Evolutionary conservation across 2,797 vertebrate genomes (phyloP).

Genomic region (Echiichthys vipera): DNA sequence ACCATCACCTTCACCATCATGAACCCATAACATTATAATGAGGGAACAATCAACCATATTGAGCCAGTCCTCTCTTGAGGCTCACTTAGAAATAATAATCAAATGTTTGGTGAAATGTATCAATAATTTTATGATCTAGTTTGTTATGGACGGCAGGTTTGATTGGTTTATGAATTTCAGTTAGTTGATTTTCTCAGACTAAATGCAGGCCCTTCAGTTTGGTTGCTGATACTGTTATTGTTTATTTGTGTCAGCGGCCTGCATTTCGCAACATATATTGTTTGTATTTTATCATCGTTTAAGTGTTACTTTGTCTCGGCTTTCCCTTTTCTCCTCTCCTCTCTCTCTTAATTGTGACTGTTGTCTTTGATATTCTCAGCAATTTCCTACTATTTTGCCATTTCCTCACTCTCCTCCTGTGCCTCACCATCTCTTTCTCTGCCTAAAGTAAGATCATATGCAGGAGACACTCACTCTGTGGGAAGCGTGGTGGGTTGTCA

Average conservation of each 20-base stretch:
- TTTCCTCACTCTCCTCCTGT: background rate
- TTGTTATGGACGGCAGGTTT: slow-evolving; percentile 44
- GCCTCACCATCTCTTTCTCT: background rate
- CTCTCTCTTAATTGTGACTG: background rate
- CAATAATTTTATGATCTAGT: slow-evolving; percentile 50
- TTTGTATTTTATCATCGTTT: slow-evolving; percentile 35
- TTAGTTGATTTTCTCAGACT: slow-evolving; percentile 50
- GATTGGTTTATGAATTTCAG: slow-evolving; percentile 55
- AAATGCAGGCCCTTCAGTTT: slow-evolving; percentile 22
- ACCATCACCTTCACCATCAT: slow-evolving; percentile 2
- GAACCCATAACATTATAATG: slow-evolving; percentile 46
- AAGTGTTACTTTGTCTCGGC: background rate
- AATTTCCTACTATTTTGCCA: slow-evolving; percentile 2
- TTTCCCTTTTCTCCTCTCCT: slow-evolving; percentile 3
- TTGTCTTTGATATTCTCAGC: background rate
- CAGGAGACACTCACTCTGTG: slow-evolving; percentile 90
- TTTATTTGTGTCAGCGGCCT: slow-evolving; percentile 38
- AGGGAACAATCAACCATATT: slow-evolving; percentile 42
- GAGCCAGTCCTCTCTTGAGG: slow-evolving; percentile 46
- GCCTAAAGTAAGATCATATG: slow-evolving; percentile 32
- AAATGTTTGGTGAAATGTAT: slow-evolving; percentile 41
- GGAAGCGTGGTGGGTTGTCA: slow-evolving; percentile 97
- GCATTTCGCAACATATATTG: slow-evolving; percentile 13
- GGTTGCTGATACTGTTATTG: slow-evolving; percentile 26
- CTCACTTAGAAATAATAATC: slow-evolving; percentile 35